Conservation (phyloP, 2,888 invertebrate species). For the Harmothoe impar region DNA sequence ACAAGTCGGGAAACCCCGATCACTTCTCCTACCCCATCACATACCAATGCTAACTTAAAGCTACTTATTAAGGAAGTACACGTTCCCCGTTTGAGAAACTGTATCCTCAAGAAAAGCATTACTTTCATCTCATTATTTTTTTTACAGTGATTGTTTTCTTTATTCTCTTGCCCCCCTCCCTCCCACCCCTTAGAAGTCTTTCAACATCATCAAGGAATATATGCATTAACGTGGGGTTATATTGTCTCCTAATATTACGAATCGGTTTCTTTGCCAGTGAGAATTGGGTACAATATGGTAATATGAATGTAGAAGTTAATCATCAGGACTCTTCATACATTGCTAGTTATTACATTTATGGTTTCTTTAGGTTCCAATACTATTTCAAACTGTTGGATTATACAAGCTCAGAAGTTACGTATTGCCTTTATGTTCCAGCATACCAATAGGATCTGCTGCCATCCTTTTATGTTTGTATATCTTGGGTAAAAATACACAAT, state of each 20-base stretch:
- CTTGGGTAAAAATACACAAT: constrained; percentile 15
- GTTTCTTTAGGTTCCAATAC: background rate
- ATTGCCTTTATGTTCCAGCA: background rate
- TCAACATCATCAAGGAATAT: background rate
- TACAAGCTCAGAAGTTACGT: constrained; percentile 30
- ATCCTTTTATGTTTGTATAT: background rate
- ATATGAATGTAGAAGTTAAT: background rate
- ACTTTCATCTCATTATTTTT: background rate
- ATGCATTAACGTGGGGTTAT: background rate
- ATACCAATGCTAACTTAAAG: constrained; percentile 31
- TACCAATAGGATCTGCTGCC: constrained; percentile 42
- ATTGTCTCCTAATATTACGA: background rate
- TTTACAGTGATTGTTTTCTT: background rate
- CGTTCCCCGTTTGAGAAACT: background rate
- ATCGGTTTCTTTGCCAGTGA: background rate
- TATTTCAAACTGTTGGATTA: background rate
- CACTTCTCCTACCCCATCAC: background rate
- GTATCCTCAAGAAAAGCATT: background rate
- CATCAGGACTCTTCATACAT: background rate
- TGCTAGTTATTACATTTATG: background rate
- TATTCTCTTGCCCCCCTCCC: no score
- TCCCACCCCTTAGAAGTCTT: background rate
- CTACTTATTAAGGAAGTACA: background rate
- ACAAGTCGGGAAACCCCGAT: no score
- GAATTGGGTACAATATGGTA: background rate